These are phyloP conservation scores for Sinocyclocheilus anshuiensis DNA, from an alignment of 2,113 vertebrate species.

Conservation along the genomic window DNA sequence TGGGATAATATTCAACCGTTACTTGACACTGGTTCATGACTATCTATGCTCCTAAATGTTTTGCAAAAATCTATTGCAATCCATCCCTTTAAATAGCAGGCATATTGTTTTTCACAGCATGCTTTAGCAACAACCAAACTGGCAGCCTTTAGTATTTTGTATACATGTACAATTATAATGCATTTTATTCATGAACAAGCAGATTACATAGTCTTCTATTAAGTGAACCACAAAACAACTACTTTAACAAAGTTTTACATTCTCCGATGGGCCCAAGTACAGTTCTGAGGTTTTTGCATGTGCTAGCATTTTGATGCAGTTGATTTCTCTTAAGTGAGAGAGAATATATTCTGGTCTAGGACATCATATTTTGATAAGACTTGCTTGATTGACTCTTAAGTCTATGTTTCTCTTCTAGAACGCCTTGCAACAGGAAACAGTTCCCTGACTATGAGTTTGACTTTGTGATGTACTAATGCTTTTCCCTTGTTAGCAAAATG, in stretches of 20 bases:
- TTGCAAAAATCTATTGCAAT: conserved; percentile 17
- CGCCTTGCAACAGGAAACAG: not conserved
- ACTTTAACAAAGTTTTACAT: not conserved
- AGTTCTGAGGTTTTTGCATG: conserved; percentile 26
- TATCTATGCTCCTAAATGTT: conserved; percentile 3
- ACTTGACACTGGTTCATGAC: not conserved
- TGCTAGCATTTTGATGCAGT: not conserved
- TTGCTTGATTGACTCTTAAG: not conserved
- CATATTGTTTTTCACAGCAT: not conserved
- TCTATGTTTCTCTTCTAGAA: conserved; percentile 12
- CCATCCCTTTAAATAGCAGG: conserved; percentile 32
- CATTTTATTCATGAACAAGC: not conserved
- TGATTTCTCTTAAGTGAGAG: not conserved
- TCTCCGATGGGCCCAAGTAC: not conserved
- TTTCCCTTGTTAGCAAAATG: conserved; percentile 36
- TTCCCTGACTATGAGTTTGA: conserved; percentile 35
- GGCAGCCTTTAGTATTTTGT: conserved; percentile 17
- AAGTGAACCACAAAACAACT: not conserved
- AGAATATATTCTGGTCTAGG: conserved; percentile 16
- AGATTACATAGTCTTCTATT: not conserved
- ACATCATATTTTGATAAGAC: conserved; percentile 15
- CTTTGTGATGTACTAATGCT: conserved; percentile 42
- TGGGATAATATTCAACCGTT: not conserved
- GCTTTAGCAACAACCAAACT: not conserved
- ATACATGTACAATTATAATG: not conserved